Evolutionary conservation across 2,888 invertebrate genomes (phyloP).

Genomic region (Steromphala cineraria): DNA sequence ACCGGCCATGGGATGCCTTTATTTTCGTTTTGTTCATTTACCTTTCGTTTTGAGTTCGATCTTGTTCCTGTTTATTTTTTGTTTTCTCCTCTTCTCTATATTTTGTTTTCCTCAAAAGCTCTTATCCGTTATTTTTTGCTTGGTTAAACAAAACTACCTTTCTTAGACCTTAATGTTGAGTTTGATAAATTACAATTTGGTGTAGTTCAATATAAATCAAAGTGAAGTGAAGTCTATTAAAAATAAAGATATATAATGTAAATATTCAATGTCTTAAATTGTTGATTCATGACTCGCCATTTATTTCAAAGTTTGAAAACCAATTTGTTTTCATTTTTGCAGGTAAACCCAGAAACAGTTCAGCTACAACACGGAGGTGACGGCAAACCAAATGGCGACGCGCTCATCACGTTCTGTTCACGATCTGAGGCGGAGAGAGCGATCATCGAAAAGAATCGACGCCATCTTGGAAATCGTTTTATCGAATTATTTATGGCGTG

Average conservation of each 20-base stretch:
- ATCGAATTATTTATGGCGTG: conserved; percentile 76
- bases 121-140: not conserved
- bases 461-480: conserved; percentile 75
- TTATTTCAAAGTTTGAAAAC: not conserved
- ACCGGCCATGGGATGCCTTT: not conserved
- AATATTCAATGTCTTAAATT: not conserved
- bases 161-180: not conserved
- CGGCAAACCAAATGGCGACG: conserved; percentile 76
- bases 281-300: not conserved
- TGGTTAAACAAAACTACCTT: not conserved
- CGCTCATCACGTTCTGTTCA: conserved; percentile 75
- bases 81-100: not conserved
- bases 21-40: not conserved
- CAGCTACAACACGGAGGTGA: conserved; percentile 76
- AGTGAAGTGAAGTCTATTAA: no score
- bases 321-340: conserved; percentile 18
- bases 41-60: not conserved
- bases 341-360: conserved; percentile 76
- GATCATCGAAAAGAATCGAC: conserved; percentile 75
- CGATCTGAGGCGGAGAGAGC: conserved; percentile 77
- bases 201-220: no score
- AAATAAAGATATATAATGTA: no score
- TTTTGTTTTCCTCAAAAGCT: not conserved
- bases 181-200: not conserved
- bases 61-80: not conserved